A percentile compares a stretch with the other conserved stretches of the same genome.
These are phyloP conservation scores for Candidula unifasciata DNA, from an alignment of 2,888 invertebrate species.

Conservation along the genomic window DNA sequence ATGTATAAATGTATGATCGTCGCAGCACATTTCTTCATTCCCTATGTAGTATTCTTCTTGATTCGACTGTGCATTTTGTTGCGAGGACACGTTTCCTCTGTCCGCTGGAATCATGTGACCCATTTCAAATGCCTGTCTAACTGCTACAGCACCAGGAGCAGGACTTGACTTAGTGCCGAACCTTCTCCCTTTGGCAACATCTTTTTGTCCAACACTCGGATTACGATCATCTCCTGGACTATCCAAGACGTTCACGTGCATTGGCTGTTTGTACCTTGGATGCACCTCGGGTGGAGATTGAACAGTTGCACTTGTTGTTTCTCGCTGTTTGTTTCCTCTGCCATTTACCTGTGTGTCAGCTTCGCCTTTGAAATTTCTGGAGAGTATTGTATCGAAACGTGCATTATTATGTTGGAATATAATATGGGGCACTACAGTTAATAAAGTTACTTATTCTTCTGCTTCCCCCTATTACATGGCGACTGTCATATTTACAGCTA, in stretches of 20 bases:
- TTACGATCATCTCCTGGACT: neutral
- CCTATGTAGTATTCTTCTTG: neutral
- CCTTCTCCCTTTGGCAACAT: neutral
- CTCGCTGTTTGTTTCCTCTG: neutral
- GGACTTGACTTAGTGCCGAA: no score
- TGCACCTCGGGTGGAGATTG: neutral
- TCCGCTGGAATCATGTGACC: no score
- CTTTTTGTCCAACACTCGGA: neutral
- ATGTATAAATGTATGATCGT: neutral
- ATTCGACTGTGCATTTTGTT: neutral
- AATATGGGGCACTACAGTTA: no score
- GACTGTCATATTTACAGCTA: no score
- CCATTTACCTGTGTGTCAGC: neutral
- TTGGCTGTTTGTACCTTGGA: neutral
- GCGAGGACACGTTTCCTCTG: neutral
- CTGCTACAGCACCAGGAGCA: neutral
- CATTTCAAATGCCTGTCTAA: neutral
- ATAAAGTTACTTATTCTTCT: no score
- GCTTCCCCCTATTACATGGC: no score
- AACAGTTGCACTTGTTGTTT: neutral
- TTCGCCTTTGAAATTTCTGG: neutral
- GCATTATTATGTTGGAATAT: no score
- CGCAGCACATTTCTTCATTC: neutral
- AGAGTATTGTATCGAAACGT: neutral
- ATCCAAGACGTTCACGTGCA: neutral